These are phyloP conservation scores for Petrocephalus microphthalmus DNA, from an alignment of 2,113 vertebrate species.

Conservation along the genomic window DNA sequence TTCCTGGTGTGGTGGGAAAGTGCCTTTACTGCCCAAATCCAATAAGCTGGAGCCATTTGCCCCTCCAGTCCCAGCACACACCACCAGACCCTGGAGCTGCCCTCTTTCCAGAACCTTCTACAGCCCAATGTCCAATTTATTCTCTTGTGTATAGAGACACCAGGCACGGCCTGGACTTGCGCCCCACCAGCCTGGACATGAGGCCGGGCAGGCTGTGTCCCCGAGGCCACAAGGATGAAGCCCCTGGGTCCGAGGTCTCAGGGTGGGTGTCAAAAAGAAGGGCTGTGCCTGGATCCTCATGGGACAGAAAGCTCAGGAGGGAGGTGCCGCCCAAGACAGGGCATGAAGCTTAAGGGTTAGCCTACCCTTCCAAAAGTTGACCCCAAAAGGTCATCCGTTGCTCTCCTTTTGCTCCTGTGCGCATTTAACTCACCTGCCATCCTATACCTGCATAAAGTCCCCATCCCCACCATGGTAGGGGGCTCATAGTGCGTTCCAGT, in stretches of 20 bases:
- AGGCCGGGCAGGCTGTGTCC: background rate
- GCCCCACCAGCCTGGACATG: background rate
- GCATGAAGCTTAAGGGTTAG: background rate
- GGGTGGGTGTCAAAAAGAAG: background rate
- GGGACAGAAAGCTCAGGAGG: background rate
- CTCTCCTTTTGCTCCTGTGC: background rate
- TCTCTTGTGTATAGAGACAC: background rate
- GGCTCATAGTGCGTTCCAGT: no score
- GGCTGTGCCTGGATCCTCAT: background rate
- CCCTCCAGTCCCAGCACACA: background rate
- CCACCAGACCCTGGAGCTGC: background rate
- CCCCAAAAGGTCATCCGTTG: background rate
- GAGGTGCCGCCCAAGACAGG: no score
- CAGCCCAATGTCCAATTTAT: background rate
- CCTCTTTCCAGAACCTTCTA: background rate
- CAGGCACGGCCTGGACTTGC: background rate
- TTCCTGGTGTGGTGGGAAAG: background rate
- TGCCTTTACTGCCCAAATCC: background rate
- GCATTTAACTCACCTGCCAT: background rate
- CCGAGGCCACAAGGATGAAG: background rate
- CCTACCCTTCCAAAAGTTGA: background rate
- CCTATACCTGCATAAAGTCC: background rate
- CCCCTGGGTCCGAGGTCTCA: background rate
- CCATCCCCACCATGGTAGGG: background rate
- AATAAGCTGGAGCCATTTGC: background rate